Evolutionary conservation across 2,888 invertebrate species (phyloP).

Genomic region (Ctena decussata): DNA sequence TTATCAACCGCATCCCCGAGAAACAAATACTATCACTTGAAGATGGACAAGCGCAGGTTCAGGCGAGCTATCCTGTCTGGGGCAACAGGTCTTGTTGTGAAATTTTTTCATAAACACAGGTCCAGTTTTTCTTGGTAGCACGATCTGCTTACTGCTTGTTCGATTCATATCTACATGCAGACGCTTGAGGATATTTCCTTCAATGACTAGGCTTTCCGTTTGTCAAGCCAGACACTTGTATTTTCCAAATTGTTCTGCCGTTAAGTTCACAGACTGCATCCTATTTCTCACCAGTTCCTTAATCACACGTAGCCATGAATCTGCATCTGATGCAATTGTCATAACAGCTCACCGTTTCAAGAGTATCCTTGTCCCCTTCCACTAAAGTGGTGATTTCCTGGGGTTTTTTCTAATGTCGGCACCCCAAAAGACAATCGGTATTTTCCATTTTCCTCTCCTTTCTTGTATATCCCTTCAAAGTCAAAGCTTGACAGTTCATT

Average conservation of each 20-base stretch:
- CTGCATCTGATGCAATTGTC: background rate
- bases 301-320: background rate
- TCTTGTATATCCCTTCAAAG: background rate
- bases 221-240: background rate
- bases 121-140: background rate
- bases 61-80: too few relatives aligned
- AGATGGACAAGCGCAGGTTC: too few relatives aligned
- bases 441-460: background rate
- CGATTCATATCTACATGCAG: background rate
- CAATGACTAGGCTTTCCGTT: background rate
- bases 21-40: too few relatives aligned
- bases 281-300: background rate
- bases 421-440: background rate
- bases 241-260: background rate
- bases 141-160: background rate
- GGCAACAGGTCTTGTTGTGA: too few relatives aligned
- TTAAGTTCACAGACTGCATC: background rate
- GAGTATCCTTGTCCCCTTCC: background rate
- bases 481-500: background rate
- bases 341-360: background rate
- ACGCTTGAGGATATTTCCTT: background rate
- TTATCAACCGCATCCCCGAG: too few relatives aligned
- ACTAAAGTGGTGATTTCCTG: background rate
- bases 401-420: background rate
- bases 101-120: background rate